Conservation (phyloP, 2,113 vertebrate genomes). For the Anarhynchus alexandrinus region DNA sequence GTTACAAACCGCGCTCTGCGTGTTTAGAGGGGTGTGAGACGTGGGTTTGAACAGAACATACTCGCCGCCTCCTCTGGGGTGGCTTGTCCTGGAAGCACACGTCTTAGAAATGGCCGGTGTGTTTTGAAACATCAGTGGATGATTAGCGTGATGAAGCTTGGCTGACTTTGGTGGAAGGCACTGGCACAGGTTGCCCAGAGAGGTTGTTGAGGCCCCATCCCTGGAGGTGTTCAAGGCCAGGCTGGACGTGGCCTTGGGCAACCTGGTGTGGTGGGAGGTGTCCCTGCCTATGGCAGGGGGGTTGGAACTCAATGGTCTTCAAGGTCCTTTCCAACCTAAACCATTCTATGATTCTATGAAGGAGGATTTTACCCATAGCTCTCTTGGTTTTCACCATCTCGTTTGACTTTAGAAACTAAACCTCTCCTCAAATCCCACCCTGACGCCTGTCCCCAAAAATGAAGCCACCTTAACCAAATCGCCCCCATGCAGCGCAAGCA, state of each 20-base stretch:
- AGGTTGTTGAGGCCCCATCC: no score
- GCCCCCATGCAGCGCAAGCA: accelerated
- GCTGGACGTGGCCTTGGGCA: no score
- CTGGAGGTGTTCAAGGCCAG: no score
- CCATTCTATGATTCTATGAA: background rate
- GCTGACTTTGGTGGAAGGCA: background rate
- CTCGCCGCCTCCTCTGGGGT: background rate
- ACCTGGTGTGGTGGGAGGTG: no score
- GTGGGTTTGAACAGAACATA: accelerated
- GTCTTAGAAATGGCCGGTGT: accelerated
- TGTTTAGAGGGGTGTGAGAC: background rate
- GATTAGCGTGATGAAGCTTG: accelerated
- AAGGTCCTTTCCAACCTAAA: no score
- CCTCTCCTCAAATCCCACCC: background rate
- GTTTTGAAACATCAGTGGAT: background rate
- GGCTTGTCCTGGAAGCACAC: background rate
- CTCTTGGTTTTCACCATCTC: background rate
- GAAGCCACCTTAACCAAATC: background rate
- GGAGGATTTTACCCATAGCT: background rate
- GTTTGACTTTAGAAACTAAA: background rate
- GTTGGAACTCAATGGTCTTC: no score
- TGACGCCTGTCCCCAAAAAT: background rate
- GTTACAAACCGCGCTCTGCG: accelerated
- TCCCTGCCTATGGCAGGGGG: no score
- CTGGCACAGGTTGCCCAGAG: no score